Conservation (phyloP, 1,140 invertebrate species). For the Steinernema khuongi region DNA sequence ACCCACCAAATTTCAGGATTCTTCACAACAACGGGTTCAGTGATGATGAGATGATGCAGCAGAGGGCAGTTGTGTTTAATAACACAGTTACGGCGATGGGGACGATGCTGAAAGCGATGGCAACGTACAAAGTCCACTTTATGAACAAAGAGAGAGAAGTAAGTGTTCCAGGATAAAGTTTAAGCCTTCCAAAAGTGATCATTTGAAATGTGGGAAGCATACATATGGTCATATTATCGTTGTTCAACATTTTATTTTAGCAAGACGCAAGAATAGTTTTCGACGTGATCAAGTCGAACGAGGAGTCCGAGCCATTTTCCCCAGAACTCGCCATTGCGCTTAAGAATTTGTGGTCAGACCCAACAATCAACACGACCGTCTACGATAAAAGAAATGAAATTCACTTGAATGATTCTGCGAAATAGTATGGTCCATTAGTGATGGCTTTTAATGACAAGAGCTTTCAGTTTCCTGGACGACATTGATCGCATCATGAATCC, state of each 20-base stretch:
- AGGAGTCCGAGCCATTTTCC: constrained; percentile 53
- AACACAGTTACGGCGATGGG: constrained; percentile 66
- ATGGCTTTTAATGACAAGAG: constrained; percentile 88
- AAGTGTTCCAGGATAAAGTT: neutral
- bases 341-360: constrained; percentile 59
- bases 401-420: constrained; percentile 62
- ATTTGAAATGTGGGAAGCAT: neutral
- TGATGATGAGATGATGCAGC: constrained; percentile 82
- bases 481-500: constrained; percentile 83
- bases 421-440: constrained; percentile 70
- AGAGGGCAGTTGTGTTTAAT: constrained; percentile 82
- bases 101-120: constrained; percentile 33
- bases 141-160: constrained; percentile 29
- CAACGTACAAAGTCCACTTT: constrained; percentile 23
- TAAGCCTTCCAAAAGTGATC: neutral
- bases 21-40: constrained; percentile 88
- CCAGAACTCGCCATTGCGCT: constrained; percentile 50
- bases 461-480: constrained; percentile 67
- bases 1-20: constrained; percentile 64
- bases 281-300: constrained; percentile 53
- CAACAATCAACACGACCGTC: constrained; percentile 57
- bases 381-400: constrained; percentile 61
- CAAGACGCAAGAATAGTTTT: constrained; percentile 32
- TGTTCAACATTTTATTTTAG: constrained; percentile 25
- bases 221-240: constrained; percentile 11